Base-by-base conservation (phyloP, 2,888 invertebrate species). In the Deladenus siricidicola region DNA sequence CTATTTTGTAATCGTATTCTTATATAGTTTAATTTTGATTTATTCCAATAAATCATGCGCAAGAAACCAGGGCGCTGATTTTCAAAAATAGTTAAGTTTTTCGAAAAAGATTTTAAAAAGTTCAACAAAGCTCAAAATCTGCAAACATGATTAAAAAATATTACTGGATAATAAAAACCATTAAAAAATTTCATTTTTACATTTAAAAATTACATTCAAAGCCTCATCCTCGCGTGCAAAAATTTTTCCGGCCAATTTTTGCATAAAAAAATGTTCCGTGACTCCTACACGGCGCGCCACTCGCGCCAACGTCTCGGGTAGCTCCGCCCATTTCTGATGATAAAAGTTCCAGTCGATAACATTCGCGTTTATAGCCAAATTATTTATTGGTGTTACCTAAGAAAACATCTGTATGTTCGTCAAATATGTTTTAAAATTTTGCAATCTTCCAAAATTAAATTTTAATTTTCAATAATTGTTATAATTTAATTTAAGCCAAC, bases 211-310 rank as follows among this genome's bases (percentile, higher is more conserved):
- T 26, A 67, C 68, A 24, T 68, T 66, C 26, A 64, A 54, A 3
- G 61, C 62, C 47, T 68, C 49, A n/a, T 64, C 63, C 10, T 52
- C 49, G 34, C 50, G 21, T 52, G 43, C 48, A 55, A 58, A 28
- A 21, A 24, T 39, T 19, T 54, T 54, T 48, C 61, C 59, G 52
- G 85, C 84, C 21, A 88, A 88, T 39, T 73, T 71, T 23, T 79
- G 71, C 26, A 96, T 84, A 14, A 55, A 28, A 80, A 89, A 90
- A 45, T 87, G 85, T 78, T 93, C 92, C 78, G 86, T 86, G 1
- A 93, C 85, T 0, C 94, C 94, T 21, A 96, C 86, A 50, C 53
- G 39, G 70, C 89, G 86, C 0, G 89, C 93, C 3, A 96, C 92
- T 75, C 87, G 85, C 75, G 86, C 87, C 85, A 88, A 88, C 60